Evolutionary conservation across 2,888 invertebrate genomes (phyloP).

Genomic region (Cyclophora punctaria): DNA sequence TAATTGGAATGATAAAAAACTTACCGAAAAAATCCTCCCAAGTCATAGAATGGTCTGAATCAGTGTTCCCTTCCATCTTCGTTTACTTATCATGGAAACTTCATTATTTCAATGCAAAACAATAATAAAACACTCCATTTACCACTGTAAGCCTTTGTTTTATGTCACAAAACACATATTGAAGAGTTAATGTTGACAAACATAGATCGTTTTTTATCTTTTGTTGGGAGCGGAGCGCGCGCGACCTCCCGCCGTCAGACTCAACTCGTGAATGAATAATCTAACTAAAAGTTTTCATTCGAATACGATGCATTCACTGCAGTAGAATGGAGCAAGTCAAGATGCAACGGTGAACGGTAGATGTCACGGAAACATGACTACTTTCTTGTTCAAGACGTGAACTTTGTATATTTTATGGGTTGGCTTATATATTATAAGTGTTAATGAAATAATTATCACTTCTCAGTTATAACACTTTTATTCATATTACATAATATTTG

Average conservation of each 20-base stretch:
- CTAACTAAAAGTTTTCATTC: slow-evolving; percentile 22
- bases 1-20: slow-evolving; percentile 28
- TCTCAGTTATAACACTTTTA: no score
- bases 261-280: slow-evolving; percentile 51
- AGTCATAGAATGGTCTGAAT: slow-evolving; percentile 81
- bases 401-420: no score
- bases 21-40: slow-evolving; percentile 84
- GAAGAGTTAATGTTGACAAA: slow-evolving; percentile 55
- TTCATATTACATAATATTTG: no score
- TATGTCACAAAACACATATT: slow-evolving; percentile 40
- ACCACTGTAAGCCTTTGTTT: slow-evolving; percentile 23
- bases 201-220: slow-evolving; percentile 33
- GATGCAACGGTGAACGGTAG: no score
- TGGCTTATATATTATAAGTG: no score
- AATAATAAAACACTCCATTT: slow-evolving; percentile 23
- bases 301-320: slow-evolving; percentile 2
- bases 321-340: no score
- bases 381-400: no score
- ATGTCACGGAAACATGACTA: no score
- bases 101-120: slow-evolving; percentile 27
- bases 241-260: slow-evolving; percentile 31
- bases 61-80: slow-evolving; percentile 74
- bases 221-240: slow-evolving; percentile 25
- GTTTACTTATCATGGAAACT: slow-evolving; percentile 39
- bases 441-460: no score